These are phyloP conservation scores for Erynnis tages DNA, from an alignment of 2,888 invertebrate species.

Conservation along the genomic window DNA sequence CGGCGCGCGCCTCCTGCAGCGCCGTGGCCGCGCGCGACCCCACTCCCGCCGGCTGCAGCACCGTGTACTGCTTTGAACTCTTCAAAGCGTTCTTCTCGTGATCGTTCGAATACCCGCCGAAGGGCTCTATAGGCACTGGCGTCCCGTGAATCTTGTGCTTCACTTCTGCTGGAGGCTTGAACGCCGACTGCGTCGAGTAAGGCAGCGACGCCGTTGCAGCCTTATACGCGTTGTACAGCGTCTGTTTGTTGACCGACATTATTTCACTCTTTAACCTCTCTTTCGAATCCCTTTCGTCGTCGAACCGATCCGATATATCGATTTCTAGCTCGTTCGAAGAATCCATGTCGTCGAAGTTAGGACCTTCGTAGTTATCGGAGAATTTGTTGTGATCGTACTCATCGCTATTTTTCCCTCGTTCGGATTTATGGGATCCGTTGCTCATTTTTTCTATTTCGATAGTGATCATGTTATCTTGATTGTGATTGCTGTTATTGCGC, in stretches of 20 bases:
- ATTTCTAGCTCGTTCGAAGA: conserved; percentile 90
- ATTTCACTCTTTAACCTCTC: conserved; percentile 77
- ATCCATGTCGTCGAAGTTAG: conserved; percentile 88
- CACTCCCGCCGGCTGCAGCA: conserved; percentile 90
- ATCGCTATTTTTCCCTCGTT: conserved; percentile 59
- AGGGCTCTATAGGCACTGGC: conserved; percentile 84
- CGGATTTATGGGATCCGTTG: conserved; percentile 35
- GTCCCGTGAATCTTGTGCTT: conserved; percentile 75
- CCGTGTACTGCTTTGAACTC: conserved; percentile 91
- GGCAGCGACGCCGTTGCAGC: conserved; percentile 80
- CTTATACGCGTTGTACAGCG: conserved; percentile 78
- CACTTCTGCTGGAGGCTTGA: conserved; percentile 88
- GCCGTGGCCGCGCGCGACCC: conserved; percentile 91
- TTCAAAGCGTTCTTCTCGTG: conserved; percentile 65
- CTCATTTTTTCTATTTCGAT: conserved; percentile 44
- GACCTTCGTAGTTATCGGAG: conserved; percentile 84
- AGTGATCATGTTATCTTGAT: conserved; percentile 51
- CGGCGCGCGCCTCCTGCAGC: conserved; percentile 87
- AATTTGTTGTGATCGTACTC: conserved; percentile 75
- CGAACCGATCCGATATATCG: conserved; percentile 88
- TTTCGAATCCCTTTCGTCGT: conserved; percentile 77
- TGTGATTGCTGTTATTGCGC: conserved; percentile 48
- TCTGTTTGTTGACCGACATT: conserved; percentile 74
- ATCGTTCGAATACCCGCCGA: conserved; percentile 86
- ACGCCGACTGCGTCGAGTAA: conserved; percentile 90